Conservation (phyloP, 2,113 vertebrate species). For the Ochotona princeps region DNA sequence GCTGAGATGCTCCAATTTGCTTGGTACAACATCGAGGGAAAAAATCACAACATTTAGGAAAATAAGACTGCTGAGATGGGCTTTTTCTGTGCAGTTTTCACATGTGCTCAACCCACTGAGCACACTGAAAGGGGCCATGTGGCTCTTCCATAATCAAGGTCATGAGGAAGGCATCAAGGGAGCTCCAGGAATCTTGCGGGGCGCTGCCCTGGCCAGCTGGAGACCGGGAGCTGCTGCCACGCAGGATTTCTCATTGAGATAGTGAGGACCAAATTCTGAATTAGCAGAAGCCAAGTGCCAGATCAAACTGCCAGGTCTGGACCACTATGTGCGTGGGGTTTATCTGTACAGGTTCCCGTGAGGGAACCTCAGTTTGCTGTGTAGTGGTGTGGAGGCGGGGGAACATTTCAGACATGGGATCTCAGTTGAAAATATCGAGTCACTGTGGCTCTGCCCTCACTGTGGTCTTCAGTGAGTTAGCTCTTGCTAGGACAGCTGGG, state of each 20-base stretch:
- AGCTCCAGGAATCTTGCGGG: not conserved
- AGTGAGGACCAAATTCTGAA: not conserved
- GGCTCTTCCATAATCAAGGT: not conserved
- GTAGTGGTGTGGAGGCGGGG: too few relatives aligned
- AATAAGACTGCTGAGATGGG: not conserved
- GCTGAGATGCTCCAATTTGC: slow-evolving; percentile 41
- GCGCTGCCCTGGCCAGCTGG: not conserved
- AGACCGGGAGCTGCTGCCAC: not conserved
- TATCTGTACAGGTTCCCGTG: too few relatives aligned
- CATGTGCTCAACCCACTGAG: not conserved
- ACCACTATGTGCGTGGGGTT: too few relatives aligned
- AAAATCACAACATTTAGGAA: not conserved
- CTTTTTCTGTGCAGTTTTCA: not conserved
- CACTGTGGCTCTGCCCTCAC: too few relatives aligned
- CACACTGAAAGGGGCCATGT: not conserved
- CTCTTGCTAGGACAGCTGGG: too few relatives aligned
- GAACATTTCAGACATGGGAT: too few relatives aligned
- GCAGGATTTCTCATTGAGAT: not conserved
- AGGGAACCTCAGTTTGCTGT: too few relatives aligned
- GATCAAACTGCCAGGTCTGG: not conserved
- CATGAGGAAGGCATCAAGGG: not conserved
- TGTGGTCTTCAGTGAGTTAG: too few relatives aligned
- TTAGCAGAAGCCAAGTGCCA: not conserved
- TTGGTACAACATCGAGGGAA: not conserved
- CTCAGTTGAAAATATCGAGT: too few relatives aligned